Evolutionary conservation across 1,140 invertebrate species (phyloP), one percentile per base, ranked within the genome.

Genomic region (Macrostomum lignano): DNA sequence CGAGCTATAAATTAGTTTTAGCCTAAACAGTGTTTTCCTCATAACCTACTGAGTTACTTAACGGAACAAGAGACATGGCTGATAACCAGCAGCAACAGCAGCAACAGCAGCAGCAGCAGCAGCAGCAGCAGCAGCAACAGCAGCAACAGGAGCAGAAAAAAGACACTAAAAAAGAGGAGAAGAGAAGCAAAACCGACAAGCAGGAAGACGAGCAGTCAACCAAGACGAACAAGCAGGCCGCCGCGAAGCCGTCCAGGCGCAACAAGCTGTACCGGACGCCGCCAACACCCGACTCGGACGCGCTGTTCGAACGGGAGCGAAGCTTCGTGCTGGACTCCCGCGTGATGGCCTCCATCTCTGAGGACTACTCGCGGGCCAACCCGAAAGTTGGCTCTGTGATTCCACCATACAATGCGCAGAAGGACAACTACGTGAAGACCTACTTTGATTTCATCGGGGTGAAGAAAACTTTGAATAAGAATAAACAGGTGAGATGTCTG

Each of bases 221-320:
- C n/a, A n/a, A n/a, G n/a, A n/a, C n/a, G n/a, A n/a, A n/a, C n/a
- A n/a, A n/a, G n/a, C n/a, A n/a, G n/a, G n/a, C n/a, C n/a, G n/a
- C n/a, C n/a, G n/a, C 22, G 11, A 28, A 3, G 15, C 19, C 26
- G 15, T 14, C 26, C 34, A 40, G 29, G 10, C 21, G 9, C 17
- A 55, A 55, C 42, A 56, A 55, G 37, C 44, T 56, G 23, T 58
- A 58, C 42, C 40, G 50, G n/a, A 42, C 47, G 7, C 55, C 55
- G 9, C 42, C 47, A 7, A 55, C 55, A 10, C 53, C 54, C 2
- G 41, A 44, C 2, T 47, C 45, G 7, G 43, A 43, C 22, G 37
- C 40, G 9, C 41, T 49, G 0, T 14, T 46, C 17, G 13, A 31
- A 7, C 44, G 42, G 31, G 55, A 58, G 40, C 45, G 47, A 33